These are phyloP conservation scores for Coccyzus lansbergi DNA, from an alignment of 2,797 vertebrate genomes.

Conservation along the genomic window DNA sequence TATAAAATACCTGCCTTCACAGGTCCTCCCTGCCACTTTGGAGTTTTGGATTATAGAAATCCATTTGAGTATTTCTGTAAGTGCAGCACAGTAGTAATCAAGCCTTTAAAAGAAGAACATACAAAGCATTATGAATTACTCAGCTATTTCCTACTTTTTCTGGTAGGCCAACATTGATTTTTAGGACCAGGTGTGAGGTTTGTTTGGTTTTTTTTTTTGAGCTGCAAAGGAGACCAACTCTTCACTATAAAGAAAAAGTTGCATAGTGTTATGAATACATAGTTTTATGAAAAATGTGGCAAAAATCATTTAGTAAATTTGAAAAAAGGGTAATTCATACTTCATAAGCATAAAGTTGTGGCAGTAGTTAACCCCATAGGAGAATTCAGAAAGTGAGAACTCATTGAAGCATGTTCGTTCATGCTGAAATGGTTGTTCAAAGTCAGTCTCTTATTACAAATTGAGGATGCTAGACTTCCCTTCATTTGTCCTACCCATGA, in stretches of 20 bases:
- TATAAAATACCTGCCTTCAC: background rate
- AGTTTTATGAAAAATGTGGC: background rate
- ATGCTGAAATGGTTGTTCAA: background rate
- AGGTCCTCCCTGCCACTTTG: background rate
- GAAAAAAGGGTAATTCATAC: background rate
- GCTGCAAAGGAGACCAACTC: background rate
- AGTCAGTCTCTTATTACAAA: background rate
- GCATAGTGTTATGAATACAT: background rate
- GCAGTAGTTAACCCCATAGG: background rate
- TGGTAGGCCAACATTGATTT: background rate
- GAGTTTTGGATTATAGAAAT: background rate
- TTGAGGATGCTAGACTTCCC: background rate
- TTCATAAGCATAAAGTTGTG: background rate
- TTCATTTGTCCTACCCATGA: background rate
- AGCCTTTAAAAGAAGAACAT: background rate
- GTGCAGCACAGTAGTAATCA: background rate
- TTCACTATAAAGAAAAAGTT: background rate
- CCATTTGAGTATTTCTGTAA: background rate
- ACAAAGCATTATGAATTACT: background rate
- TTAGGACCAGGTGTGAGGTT: background rate
- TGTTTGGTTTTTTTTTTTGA: background rate
- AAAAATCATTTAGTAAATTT: background rate
- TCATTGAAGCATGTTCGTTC: background rate
- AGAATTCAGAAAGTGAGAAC: background rate
- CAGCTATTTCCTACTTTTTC: background rate